A percentile compares a stretch with the other conserved stretches of the same genome.
phyloP scores from a whole-genome alignment of 2,113 vertebrate species.

The Ornithorhynchus anatinus region DNA sequence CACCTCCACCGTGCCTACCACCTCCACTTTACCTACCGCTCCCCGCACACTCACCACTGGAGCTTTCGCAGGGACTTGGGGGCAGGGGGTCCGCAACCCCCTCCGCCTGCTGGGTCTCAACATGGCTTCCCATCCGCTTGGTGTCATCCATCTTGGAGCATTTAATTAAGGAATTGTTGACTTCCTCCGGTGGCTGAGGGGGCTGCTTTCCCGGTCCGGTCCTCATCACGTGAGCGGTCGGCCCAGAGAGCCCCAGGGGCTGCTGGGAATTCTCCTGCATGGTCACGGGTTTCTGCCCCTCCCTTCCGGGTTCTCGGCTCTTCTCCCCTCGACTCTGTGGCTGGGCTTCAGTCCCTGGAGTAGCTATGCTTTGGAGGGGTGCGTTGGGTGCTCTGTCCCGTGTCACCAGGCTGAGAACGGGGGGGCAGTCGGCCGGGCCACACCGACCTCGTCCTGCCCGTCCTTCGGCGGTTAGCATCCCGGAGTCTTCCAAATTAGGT shows the following conservation, averaged over 20 bases:
- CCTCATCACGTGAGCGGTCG: neutral
- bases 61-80: slow-evolving; percentile 82
- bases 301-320: slow-evolving; percentile 12
- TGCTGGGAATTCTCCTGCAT: neutral
- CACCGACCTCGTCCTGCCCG: slow-evolving; percentile 45
- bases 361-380: slow-evolving; percentile 30
- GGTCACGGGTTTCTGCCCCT: neutral
- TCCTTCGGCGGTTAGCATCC: slow-evolving; percentile 52
- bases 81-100: slow-evolving; percentile 50
- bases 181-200: slow-evolving; percentile 10
- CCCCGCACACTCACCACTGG: slow-evolving; percentile 78
- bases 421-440: slow-evolving; percentile 34
- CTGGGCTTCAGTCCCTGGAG: neutral
- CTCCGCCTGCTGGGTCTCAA: slow-evolving; percentile 20
- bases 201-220: slow-evolving; percentile 14
- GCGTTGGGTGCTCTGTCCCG: slow-evolving; percentile 35
- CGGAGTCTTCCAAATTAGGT: slow-evolving; percentile 51
- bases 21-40: neutral
- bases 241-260: neutral
- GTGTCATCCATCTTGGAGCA: neutral
- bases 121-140: slow-evolving; percentile 25
- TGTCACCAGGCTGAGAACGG: slow-evolving; percentile 56
- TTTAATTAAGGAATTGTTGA: neutral
- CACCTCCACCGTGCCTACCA: too few relatives aligned
- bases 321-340: slow-evolving; percentile 28